Percentiles rank a stretch among this genome's conserved stretches.
These are phyloP conservation scores for Hydractinia symbiolongicarpus DNA, from an alignment of 30 jellyfish, hydroid and myxozoan species.

Conservation along the genomic window DNA sequence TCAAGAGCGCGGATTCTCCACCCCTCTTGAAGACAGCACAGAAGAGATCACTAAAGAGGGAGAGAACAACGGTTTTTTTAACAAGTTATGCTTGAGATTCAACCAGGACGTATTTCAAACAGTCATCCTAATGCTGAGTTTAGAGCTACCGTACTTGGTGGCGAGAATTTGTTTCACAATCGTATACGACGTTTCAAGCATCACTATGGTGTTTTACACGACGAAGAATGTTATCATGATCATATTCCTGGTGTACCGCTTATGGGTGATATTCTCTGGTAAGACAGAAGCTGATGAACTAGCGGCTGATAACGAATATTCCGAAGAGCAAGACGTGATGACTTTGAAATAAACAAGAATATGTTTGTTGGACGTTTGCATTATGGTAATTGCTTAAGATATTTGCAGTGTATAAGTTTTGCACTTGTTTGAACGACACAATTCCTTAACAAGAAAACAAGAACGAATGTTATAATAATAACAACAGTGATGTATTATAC, in stretches of 20 bases:
- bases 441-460: no score
- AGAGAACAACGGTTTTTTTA: not conserved
- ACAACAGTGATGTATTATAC: no score
- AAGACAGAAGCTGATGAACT: not conserved
- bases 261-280: slow-evolving; percentile 20
- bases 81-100: not conserved
- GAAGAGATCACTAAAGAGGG: not conserved
- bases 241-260: slow-evolving; percentile 9
- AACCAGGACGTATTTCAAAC: slow-evolving; percentile 19
- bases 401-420: no score
- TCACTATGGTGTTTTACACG: slow-evolving; percentile 26
- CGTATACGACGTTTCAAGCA: slow-evolving; percentile 20
- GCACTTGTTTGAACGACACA: no score
- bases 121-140: not conserved
- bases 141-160: slow-evolving; percentile 17
- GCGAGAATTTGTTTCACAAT: slow-evolving; percentile 3
- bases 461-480: no score
- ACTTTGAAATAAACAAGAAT: not conserved
- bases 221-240: slow-evolving; percentile 17
- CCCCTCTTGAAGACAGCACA: not conserved
- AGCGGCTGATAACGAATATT: not conserved
- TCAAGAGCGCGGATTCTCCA: not conserved
- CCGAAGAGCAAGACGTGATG: not conserved
- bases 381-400: no score
- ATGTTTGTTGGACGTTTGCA: no score